These are phyloP conservation scores for Dicranocentrus wangi DNA, from an alignment of 2,888 invertebrate species.

Conservation along the genomic window DNA sequence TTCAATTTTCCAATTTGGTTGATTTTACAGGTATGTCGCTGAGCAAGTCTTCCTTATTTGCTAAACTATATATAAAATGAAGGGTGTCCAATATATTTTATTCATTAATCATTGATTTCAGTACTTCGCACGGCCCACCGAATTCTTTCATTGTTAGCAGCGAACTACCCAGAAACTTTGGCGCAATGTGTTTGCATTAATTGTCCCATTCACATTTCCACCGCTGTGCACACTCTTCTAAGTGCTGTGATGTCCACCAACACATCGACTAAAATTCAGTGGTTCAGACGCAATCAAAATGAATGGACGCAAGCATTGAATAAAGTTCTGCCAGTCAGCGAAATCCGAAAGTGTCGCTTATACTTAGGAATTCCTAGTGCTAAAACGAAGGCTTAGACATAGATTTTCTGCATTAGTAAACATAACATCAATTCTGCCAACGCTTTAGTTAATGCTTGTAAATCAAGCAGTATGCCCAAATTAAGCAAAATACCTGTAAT, in stretches of 20 bases:
- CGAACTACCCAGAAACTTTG: conserved; percentile 25
- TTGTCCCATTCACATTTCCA: not conserved
- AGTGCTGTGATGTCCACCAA: not conserved
- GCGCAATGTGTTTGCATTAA: conserved; percentile 24
- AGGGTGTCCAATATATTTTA: not conserved
- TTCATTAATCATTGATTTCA: conserved; percentile 20
- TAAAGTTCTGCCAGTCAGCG: not conserved
- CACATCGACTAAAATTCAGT: not conserved
- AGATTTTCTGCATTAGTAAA: too few species aligned
- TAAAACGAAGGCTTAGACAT: too few species aligned
- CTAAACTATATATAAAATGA: not conserved
- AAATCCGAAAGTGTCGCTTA: not conserved
- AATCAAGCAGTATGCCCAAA: too few species aligned
- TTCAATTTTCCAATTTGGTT: conserved; percentile 20
- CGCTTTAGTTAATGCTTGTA: too few species aligned
- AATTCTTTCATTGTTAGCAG: conserved; percentile 8
- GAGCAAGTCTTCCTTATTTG: too few species aligned
- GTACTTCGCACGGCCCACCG: conserved; percentile 22
- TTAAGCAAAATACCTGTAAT: too few species aligned
- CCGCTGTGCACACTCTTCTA: not conserved
- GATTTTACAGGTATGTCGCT: conserved; percentile 11
- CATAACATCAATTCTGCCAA: too few species aligned
- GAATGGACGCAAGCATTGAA: not conserved
- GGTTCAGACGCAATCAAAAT: not conserved
- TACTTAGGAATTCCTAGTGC: too few species aligned